Percentiles rank a stretch among this genome's conserved stretches.
phyloP scores from a whole-genome alignment of 92 coral and sea anemone species.

The Parazoanthus atlanticus region DNA sequence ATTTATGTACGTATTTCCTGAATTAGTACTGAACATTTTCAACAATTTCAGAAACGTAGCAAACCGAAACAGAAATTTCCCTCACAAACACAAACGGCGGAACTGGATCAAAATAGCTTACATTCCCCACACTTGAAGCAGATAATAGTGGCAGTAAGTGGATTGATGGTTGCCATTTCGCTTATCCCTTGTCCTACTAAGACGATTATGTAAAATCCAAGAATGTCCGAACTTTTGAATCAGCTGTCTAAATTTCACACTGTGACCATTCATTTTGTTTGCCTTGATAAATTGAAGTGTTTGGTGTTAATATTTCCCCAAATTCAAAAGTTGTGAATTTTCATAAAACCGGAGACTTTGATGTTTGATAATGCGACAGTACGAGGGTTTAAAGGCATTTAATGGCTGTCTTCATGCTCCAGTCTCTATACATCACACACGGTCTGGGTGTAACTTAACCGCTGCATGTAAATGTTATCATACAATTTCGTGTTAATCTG shows the following conservation, averaged over 20 bases:
- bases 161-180: not conserved
- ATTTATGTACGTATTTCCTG: not conserved
- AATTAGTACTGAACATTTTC: not conserved
- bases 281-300: not conserved
- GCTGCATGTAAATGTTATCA: not conserved
- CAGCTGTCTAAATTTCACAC: not conserved
- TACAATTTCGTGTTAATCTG: not conserved
- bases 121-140: not conserved
- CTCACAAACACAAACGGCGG: not conserved
- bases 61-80: not conserved
- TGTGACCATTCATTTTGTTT: not conserved
- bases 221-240: not conserved
- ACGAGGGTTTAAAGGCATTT: not conserved
- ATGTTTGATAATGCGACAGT: not conserved
- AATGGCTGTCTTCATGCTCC: not conserved
- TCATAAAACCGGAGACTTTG: too few species aligned
- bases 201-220: not conserved
- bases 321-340: not conserved
- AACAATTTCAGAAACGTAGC: not conserved
- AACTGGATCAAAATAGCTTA: not conserved
- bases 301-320: not conserved
- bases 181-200: not conserved
- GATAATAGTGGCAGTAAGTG: not conserved
- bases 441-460: not conserved
- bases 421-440: not conserved